Percentiles rank a stretch among this genome's conserved stretches.
Evolutionary conservation across 2,888 invertebrate genomes (phyloP).

Genomic region (Cheilosia variabilis): DNA sequence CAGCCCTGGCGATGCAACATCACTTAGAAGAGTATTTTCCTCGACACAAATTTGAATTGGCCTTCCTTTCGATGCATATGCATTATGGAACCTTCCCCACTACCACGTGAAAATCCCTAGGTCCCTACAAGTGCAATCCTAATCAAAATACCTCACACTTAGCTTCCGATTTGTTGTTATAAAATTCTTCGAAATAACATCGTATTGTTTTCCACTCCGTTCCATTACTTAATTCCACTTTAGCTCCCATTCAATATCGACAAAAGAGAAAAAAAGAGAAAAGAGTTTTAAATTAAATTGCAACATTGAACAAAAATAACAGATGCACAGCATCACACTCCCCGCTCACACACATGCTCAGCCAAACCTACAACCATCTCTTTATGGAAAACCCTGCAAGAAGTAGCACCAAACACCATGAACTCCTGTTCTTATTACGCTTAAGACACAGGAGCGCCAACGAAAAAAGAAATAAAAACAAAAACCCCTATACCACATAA

Average conservation of each 20-base stretch:
- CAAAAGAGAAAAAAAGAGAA: not conserved
- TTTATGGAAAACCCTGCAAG: slow-evolving; percentile 15
- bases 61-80: too few species aligned
- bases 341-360: slow-evolving; percentile 2
- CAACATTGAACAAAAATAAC: slow-evolving; percentile 60
- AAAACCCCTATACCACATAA: not conserved
- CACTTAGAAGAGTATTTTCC: too few species aligned
- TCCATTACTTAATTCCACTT: slow-evolving; percentile 27
- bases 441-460: slow-evolving; percentile 40
- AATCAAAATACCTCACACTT: slow-evolving; percentile 31
- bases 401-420: slow-evolving; percentile 58
- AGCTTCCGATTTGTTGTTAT: not conserved
- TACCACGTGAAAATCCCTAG: too few species aligned
- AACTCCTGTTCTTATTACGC: slow-evolving; percentile 68
- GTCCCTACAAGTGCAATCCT: not conserved
- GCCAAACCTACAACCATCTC: not conserved
- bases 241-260: slow-evolving; percentile 43
- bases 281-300: slow-evolving; percentile 48
- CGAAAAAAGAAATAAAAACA: slow-evolving; percentile 6
- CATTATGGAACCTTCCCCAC: too few species aligned
- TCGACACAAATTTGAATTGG: too few species aligned
- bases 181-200: slow-evolving; percentile 20
- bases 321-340: slow-evolving; percentile 44
- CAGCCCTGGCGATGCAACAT: too few species aligned
- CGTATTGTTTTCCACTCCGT: slow-evolving; percentile 36